phyloP scores from a whole-genome alignment of 2,113 vertebrate species.

The Vulpes lagopus region DNA sequence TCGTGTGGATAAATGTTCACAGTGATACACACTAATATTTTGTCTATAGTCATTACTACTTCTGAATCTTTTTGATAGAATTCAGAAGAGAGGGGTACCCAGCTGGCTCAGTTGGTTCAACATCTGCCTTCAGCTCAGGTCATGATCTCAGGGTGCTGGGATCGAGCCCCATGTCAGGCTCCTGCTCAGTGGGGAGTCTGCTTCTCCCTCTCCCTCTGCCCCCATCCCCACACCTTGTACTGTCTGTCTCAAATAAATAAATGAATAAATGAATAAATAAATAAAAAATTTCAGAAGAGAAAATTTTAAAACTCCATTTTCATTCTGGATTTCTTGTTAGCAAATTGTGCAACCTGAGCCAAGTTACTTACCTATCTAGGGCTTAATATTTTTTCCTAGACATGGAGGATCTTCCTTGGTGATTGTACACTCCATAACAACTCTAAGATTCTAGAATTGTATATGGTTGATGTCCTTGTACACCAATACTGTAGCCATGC shows the following conservation, averaged over 20 bases:
- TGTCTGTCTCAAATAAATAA: not conserved
- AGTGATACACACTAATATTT: not conserved
- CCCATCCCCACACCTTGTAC: not conserved
- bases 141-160: not conserved
- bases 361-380: not conserved
- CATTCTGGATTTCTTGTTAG: conserved; percentile 44
- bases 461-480: not conserved
- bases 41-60: not conserved
- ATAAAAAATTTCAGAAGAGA: conserved; percentile 20
- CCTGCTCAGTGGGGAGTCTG: not conserved
- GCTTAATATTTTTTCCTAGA: not conserved
- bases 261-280: not conserved
- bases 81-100: not conserved
- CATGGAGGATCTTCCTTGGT: conserved; percentile 1
- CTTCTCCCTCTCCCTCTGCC: not conserved
- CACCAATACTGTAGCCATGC: not conserved
- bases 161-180: not conserved
- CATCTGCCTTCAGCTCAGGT: not conserved
- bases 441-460: conserved; percentile 22
- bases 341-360: not conserved
- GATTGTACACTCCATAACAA: not conserved
- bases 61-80: conserved; percentile 30
- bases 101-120: not conserved
- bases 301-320: not conserved
- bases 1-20: not conserved